These are phyloP conservation scores for Podabrus alpinus DNA, from an alignment of 2,888 invertebrate species.

Conservation along the genomic window DNA sequence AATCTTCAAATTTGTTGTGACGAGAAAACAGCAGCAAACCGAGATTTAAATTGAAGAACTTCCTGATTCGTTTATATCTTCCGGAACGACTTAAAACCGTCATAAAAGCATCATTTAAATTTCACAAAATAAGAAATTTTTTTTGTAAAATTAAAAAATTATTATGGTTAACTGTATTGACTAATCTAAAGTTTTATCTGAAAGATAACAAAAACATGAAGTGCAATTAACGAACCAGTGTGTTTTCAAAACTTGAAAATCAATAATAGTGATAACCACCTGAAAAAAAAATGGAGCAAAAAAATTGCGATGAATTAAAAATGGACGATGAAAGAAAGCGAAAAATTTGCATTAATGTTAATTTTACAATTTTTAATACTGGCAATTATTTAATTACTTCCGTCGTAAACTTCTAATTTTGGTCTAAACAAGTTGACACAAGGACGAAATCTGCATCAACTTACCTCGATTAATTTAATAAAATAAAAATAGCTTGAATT, in stretches of 20 bases:
- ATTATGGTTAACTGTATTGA: not conserved
- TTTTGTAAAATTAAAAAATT: not conserved
- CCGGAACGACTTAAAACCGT: too few relatives aligned
- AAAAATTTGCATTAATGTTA: not conserved
- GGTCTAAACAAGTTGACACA: constrained; percentile 19
- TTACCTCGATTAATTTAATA: constrained; percentile 21
- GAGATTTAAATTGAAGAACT: too few relatives aligned
- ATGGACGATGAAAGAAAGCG: not conserved
- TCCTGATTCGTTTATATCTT: too few relatives aligned
- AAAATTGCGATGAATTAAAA: not conserved
- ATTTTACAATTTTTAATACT: not conserved
- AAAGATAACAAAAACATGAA: not conserved
- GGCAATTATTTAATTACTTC: constrained; percentile 23
- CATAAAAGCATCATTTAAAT: too few relatives aligned
- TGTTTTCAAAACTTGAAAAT: not conserved
- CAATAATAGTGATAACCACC: not conserved
- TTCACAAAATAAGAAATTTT: too few relatives aligned
- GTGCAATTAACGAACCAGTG: not conserved
- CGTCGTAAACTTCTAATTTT: constrained; percentile 23
- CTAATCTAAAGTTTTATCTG: not conserved
- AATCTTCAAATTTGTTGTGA: too few relatives aligned
- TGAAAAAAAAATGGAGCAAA: not conserved
- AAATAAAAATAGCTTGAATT: constrained; percentile 25
- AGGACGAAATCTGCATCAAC: constrained; percentile 27
- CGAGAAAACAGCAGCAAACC: too few relatives aligned